These are phyloP conservation scores for Odontomyia ornata DNA, from an alignment of 2,888 invertebrate genomes.

Conservation along the genomic window DNA sequence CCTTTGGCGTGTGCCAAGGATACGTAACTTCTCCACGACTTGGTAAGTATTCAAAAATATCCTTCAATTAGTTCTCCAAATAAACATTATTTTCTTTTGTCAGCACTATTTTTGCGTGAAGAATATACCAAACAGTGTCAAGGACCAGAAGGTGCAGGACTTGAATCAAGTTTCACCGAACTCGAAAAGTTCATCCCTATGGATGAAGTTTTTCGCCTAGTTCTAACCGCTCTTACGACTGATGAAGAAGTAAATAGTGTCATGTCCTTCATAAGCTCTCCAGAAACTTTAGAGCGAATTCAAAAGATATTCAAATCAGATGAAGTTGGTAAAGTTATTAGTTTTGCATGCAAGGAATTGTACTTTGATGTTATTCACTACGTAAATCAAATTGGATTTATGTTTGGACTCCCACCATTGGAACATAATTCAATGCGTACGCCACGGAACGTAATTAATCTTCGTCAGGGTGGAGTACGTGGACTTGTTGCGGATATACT, in stretches of 20 bases:
- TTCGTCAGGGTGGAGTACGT: constrained; percentile 18
- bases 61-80: no score
- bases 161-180: neutral
- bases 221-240: constrained; percentile 28
- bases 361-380: constrained; percentile 46
- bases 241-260: constrained; percentile 46
- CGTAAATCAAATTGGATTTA: constrained; percentile 14
- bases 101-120: neutral
- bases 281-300: constrained; percentile 18
- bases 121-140: neutral
- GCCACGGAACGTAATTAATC: neutral
- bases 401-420: constrained; percentile 45
- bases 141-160: neutral
- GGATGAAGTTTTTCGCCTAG: constrained; percentile 23
- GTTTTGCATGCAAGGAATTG: constrained; percentile 18
- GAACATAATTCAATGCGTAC: neutral
- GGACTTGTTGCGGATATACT: constrained; percentile 34
- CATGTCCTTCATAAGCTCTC: constrained; percentile 40
- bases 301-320: neutral
- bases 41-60: no score
- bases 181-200: constrained; percentile 26
- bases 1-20: neutral
- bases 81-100: neutral
- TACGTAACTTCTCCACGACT: no score
- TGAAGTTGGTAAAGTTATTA: neutral